phyloP scores from a whole-genome alignment of 2,888 invertebrate genomes.

The Dysmachus trigonus region DNA sequence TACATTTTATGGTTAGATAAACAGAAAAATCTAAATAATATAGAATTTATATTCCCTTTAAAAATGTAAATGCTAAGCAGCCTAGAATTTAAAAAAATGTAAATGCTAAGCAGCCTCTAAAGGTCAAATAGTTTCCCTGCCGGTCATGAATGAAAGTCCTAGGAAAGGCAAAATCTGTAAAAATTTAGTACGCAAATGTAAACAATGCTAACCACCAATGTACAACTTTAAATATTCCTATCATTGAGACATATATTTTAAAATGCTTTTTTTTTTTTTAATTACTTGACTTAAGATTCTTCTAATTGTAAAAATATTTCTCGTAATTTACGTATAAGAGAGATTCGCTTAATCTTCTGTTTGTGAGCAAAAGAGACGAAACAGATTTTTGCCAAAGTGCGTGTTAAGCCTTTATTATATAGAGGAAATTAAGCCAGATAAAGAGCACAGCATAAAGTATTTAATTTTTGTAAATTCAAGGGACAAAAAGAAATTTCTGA shows the following conservation, averaged over 20 bases:
- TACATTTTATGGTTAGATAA: too few species aligned
- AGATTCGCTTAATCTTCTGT: conserved; percentile 27
- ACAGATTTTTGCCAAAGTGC: conserved; percentile 33
- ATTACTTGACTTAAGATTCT: conserved; percentile 8
- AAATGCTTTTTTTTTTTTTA: conserved; percentile 7
- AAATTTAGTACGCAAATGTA: conserved; percentile 5
- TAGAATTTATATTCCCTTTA: too few species aligned
- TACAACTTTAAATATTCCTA: conserved; percentile 45
- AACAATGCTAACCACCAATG: conserved; percentile 46
- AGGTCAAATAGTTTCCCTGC: not conserved
- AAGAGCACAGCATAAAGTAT: not conserved
- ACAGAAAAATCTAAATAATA: too few species aligned
- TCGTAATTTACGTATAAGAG: not conserved
- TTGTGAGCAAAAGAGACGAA: conserved; percentile 21
- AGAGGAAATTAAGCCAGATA: not conserved
- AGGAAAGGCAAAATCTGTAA: not conserved
- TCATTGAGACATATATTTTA: conserved; percentile 37
- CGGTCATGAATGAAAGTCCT: not conserved
- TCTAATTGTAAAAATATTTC: conserved; percentile 23
- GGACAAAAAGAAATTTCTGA: conserved; percentile 24
- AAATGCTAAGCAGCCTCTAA: not conserved
- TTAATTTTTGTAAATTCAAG: not conserved
- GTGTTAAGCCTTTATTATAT: not conserved
- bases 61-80: too few species aligned
- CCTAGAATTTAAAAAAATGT: not conserved